Conservation (phyloP, 2,888 invertebrate species). For the Hyposoter dolosus region DNA sequence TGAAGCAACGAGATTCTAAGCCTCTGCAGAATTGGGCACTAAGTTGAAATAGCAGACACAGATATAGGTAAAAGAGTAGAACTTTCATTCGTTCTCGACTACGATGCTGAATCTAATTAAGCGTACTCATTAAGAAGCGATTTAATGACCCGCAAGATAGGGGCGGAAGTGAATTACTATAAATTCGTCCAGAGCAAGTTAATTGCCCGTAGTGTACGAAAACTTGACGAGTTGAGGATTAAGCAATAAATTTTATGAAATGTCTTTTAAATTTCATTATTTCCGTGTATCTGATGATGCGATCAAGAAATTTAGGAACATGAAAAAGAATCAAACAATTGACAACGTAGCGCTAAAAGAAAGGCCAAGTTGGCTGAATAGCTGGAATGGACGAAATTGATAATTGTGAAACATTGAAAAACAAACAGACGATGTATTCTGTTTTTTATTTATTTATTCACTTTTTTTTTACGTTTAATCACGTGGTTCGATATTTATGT, state of each 20-base stretch:
- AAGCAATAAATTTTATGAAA: slow-evolving; percentile 68
- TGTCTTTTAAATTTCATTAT: slow-evolving; percentile 37
- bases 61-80: slow-evolving; percentile 29
- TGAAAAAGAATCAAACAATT: background rate
- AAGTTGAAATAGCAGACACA: slow-evolving; percentile 12
- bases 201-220: slow-evolving; percentile 61
- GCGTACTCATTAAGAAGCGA: slow-evolving; percentile 78
- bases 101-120: slow-evolving; percentile 72
- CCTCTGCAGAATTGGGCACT: slow-evolving; percentile 1
- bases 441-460: slow-evolving; percentile 11
- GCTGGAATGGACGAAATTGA: background rate
- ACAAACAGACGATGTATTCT: slow-evolving; percentile 14
- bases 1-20: background rate
- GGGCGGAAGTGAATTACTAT: slow-evolving; percentile 69
- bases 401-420: background rate
- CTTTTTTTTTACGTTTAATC: slow-evolving; percentile 59
- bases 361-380: background rate
- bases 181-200: slow-evolving; percentile 68
- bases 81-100: slow-evolving; percentile 61
- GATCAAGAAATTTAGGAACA: background rate
- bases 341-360: background rate
- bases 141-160: slow-evolving; percentile 74
- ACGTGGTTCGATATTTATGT: slow-evolving; percentile 71
- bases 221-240: slow-evolving; percentile 71
- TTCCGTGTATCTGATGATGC: background rate